Percentiles rank a stretch among this genome's conserved stretches.
Conservation (phyloP, 2,113 vertebrate species). For the Leptocoma aspasia region DNA sequence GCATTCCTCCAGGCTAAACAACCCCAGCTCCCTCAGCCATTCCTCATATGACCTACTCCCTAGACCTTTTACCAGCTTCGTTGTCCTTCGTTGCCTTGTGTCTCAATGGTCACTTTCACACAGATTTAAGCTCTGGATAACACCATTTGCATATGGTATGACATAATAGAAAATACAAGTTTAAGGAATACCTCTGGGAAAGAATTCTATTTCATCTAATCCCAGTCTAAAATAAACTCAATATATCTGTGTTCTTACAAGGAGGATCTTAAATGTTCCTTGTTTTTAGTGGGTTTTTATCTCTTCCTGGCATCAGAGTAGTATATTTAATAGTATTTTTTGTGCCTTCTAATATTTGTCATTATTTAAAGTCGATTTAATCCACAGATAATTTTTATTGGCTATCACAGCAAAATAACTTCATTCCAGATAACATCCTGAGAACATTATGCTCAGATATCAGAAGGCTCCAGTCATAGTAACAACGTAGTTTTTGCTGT, state of each 20-base stretch:
- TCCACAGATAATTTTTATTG: not conserved
- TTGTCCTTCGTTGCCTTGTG: not conserved
- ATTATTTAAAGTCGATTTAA: not conserved
- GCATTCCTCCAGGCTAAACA: not conserved
- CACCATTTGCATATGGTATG: not conserved
- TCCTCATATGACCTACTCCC: not conserved
- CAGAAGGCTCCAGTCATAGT: constrained; percentile 19
- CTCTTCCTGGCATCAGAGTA: not conserved
- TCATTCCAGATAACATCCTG: constrained; percentile 25
- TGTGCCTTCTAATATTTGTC: not conserved
- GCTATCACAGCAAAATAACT: not conserved
- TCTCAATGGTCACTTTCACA: not conserved
- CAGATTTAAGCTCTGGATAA: not conserved
- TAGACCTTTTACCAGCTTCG: rapidly evolving
- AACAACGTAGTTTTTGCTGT: constrained; percentile 35
- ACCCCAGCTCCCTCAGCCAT: not conserved
- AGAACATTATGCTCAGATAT: constrained; percentile 45
- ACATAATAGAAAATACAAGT: not conserved
- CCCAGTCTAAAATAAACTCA: not conserved
- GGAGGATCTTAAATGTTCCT: not conserved
- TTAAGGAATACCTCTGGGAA: not conserved
- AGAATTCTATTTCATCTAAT: not conserved
- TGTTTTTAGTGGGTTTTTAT: not conserved
- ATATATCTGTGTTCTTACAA: not conserved
- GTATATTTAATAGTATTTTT: not conserved